Percentiles rank a stretch among this genome's conserved stretches.
These are phyloP conservation scores for Catamblyrhynchus diadema DNA, from an alignment of 2,797 vertebrate species.

Conservation along the genomic window DNA sequence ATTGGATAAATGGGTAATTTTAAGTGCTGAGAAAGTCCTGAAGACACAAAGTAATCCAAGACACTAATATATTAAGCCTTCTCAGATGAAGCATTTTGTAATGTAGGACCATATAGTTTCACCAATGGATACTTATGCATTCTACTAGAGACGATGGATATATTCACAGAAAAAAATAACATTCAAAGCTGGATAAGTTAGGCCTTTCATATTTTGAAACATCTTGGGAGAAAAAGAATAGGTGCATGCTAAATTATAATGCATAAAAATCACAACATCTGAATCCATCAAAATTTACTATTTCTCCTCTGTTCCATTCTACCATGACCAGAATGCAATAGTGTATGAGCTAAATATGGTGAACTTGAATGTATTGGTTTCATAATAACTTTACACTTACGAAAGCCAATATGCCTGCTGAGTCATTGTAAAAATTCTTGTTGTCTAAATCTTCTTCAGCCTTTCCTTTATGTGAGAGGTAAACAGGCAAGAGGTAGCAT, in stretches of 20 bases:
- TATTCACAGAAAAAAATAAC: neutral
- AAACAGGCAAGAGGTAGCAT: neutral
- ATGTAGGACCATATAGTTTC: neutral
- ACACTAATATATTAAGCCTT: neutral
- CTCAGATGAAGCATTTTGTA: neutral
- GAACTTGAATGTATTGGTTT: neutral
- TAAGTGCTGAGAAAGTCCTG: neutral
- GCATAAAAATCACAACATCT: neutral
- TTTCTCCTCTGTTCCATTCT: neutral
- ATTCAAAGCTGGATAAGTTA: neutral
- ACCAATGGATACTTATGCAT: neutral
- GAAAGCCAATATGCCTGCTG: neutral
- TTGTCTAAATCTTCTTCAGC: neutral
- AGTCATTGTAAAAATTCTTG: neutral
- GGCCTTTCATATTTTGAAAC: neutral
- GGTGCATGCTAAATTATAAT: neutral
- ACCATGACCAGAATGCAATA: neutral
- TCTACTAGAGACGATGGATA: neutral
- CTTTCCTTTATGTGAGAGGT: neutral
- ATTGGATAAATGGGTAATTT: neutral
- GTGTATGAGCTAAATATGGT: accelerated
- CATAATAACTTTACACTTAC: neutral
- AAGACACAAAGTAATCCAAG: neutral
- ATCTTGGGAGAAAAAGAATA: neutral
- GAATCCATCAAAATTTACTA: neutral